Conservation (phyloP, 2,888 invertebrate species). For the Pycnomerus fuliginosus region DNA sequence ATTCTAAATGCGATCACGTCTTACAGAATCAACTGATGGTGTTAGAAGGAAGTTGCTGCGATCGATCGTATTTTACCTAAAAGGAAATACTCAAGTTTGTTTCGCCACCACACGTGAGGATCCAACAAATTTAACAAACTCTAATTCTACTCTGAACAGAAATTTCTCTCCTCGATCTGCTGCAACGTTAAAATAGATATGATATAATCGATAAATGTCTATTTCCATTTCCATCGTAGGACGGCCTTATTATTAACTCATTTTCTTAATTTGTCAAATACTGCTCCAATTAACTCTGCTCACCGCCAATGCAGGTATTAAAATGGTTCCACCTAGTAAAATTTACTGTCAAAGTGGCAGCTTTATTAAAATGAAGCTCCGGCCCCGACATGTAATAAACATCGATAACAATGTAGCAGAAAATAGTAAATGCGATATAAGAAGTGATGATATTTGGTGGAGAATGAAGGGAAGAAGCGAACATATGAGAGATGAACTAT, state of each 20-base stretch:
- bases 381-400: neutral
- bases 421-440: neutral
- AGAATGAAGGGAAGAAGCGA: neutral
- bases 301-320: too few relatives aligned
- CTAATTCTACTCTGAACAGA: neutral
- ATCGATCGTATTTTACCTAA: conserved; percentile 40
- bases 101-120: conserved; percentile 5
- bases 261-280: too few relatives aligned
- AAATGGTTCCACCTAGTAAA: too few relatives aligned
- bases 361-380: too few relatives aligned
- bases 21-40: conserved; percentile 42
- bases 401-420: neutral
- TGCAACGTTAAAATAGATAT: too few relatives aligned
- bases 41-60: conserved; percentile 30
- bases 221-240: too few relatives aligned
- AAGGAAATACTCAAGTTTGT: conserved; percentile 13
- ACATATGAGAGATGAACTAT: conserved; percentile 14
- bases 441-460: too few relatives aligned
- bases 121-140: neutral
- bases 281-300: too few relatives aligned
- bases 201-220: too few relatives aligned
- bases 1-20: conserved; percentile 44
- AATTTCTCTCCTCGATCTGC: too few relatives aligned
- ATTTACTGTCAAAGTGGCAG: too few relatives aligned
- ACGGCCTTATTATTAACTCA: too few relatives aligned